These are phyloP conservation scores for Zapus hudsonius DNA, from an alignment of 2,113 vertebrate genomes.

Conservation along the genomic window DNA sequence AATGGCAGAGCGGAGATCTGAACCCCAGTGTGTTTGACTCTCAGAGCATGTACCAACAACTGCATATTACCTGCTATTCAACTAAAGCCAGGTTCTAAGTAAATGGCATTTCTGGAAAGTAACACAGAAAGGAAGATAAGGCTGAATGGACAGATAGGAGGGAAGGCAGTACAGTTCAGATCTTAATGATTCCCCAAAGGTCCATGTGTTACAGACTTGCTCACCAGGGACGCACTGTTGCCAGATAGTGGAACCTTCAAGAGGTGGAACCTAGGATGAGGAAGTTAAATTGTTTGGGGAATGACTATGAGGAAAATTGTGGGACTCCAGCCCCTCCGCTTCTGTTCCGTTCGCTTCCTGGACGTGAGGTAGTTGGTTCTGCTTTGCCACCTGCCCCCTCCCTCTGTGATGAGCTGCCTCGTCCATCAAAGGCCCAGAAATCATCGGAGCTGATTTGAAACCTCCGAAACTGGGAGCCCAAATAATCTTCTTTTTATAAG, in stretches of 20 bases:
- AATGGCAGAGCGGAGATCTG: not conserved
- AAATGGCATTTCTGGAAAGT: not conserved
- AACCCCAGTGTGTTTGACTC: not conserved
- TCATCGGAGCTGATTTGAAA: not conserved
- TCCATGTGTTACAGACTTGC: not conserved
- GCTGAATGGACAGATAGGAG: not conserved
- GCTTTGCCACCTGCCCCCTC: too few relatives aligned
- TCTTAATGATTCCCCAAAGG: not conserved
- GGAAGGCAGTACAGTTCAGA: not conserved
- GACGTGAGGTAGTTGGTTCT: not conserved
- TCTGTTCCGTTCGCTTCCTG: not conserved
- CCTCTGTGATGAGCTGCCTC: too few relatives aligned
- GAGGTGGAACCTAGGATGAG: not conserved
- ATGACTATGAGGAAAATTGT: not conserved
- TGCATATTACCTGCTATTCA: not conserved
- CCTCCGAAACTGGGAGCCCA: not conserved
- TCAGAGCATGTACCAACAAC: not conserved
- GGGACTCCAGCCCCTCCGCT: not conserved
- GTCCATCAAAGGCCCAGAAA: not conserved
- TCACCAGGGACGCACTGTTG: not conserved
- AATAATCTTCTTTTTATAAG: not conserved
- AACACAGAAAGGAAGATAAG: not conserved
- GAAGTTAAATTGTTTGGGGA: not conserved
- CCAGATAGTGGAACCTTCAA: not conserved
- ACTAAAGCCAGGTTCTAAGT: not conserved